Evolutionary conservation across 2,113 vertebrate species (phyloP).

Genomic region (Spheniscus mendiculus): DNA sequence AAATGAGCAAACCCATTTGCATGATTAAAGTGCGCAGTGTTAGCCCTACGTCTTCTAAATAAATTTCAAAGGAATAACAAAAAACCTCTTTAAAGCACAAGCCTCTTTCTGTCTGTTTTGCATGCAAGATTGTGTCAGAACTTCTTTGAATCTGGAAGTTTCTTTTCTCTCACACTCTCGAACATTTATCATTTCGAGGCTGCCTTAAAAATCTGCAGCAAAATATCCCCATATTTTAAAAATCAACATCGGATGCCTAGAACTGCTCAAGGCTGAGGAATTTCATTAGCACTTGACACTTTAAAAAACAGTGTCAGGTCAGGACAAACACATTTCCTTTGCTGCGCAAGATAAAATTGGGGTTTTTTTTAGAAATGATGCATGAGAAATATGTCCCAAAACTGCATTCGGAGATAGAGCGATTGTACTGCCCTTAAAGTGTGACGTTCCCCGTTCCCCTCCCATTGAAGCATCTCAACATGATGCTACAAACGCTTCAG

Average conservation of each 20-base stretch:
- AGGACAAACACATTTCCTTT: slow-evolving; percentile 40
- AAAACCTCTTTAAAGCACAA: background rate
- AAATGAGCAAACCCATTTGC: background rate
- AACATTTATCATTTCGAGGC: slow-evolving; percentile 13
- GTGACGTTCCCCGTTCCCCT: background rate
- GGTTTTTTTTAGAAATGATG: background rate
- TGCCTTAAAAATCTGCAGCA: background rate
- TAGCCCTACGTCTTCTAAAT: background rate
- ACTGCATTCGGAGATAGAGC: background rate
- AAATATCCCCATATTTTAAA: slow-evolving; percentile 15
- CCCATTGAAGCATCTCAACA: rapidly evolving
- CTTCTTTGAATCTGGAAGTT: slow-evolving; percentile 23
- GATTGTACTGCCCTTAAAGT: rapidly evolving
- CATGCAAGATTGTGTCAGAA: background rate
- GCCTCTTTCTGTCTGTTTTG: background rate
- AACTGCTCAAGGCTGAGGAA: slow-evolving; percentile 57
- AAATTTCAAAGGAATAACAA: slow-evolving; percentile 6
- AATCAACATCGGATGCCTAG: background rate
- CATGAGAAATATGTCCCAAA: background rate
- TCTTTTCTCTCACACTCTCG: background rate
- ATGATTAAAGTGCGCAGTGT: background rate
- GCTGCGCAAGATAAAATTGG: background rate
- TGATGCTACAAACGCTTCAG: background rate
- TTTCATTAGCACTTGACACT: slow-evolving; percentile 66
- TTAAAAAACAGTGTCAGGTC: slow-evolving; percentile 48